These are phyloP conservation scores for Fregetta grallaria DNA, from an alignment of 2,113 vertebrate species.

Conservation along the genomic window DNA sequence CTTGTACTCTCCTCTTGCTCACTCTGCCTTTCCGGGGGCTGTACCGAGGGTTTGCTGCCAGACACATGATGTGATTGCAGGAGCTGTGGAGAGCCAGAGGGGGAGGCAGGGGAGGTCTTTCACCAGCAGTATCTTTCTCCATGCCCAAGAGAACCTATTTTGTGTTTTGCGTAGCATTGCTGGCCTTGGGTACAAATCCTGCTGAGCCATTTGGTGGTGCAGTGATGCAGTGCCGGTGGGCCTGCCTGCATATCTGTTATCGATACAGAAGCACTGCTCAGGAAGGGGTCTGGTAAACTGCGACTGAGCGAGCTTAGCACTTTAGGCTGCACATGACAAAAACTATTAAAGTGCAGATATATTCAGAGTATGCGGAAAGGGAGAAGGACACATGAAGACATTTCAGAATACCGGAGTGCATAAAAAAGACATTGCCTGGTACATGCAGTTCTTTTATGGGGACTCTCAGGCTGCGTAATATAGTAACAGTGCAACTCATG, in stretches of 20 bases:
- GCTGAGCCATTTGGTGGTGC: not conserved
- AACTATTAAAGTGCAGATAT: not conserved
- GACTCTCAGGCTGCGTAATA: not conserved
- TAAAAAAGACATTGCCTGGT: not conserved
- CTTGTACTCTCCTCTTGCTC: not conserved
- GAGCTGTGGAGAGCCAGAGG: not conserved
- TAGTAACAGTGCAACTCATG: not conserved
- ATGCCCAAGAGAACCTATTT: not conserved
- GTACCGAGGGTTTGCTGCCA: not conserved
- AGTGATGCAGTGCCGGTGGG: not conserved
- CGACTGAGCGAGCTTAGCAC: not conserved
- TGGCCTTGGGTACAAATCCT: not conserved
- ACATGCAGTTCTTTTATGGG: not conserved
- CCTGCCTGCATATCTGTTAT: not conserved
- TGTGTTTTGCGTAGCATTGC: not conserved
- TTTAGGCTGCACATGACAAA: not conserved
- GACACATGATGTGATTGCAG: not conserved
- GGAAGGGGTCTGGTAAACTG: not conserved
- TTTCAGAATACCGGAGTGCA: not conserved
- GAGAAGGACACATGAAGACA: not conserved
- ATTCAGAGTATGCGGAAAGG: not conserved
- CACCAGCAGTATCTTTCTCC: not conserved
- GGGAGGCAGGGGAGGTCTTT: not conserved
- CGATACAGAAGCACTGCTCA: not conserved
- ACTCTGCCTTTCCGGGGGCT: not conserved